Evolutionary conservation across 2,888 invertebrate genomes (phyloP), one percentile per base, ranked within the genome.

Genomic region (Marronus borbonicus): DNA sequence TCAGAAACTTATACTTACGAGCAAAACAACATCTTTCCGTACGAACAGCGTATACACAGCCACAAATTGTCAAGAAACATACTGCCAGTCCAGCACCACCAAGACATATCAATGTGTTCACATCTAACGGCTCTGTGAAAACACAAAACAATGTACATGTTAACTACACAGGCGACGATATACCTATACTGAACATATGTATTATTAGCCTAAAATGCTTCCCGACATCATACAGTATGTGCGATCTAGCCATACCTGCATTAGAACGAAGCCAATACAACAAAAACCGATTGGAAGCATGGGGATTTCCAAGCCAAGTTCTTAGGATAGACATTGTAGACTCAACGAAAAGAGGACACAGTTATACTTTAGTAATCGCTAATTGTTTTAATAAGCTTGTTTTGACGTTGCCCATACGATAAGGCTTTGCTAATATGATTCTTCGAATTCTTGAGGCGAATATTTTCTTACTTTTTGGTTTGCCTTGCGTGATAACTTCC

Each of bases 1-100:
- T 3, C 31, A 31, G 10, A 50, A 36, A 49, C 39, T 55, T 52
- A n/a, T 81, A 90, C 92, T 92, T 88, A 92, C 92, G 90, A 85
- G 91, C 91, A 85, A 92, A 92, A 85, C 92, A 92, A 87, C 92
- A 92, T 85, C 91, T 92, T 86, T 91, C 92, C 76, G 91, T 89
- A 80, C 91, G 89, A 78, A 91, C 89, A 77, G 91, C 91, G 85
- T 92, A 92, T 80, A 92, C 89, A 85, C 91, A 91, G 76, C 90
- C 89, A 77, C 91, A 91, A 78, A 92, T 88, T 80, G 91, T 87
- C 52, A 92, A 87, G 52, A 92, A 87, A 81, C 92, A 89, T 76
- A 90, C 89, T 24, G 91, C 90, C 81, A 92, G 86, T 79, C 91
- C 90, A 76, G 91, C 91, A 68, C 91, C 91, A 50, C 91, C 91